Base-by-base conservation (phyloP, 2,113 vertebrate species). In the Phylloscopus trochilus region DNA sequence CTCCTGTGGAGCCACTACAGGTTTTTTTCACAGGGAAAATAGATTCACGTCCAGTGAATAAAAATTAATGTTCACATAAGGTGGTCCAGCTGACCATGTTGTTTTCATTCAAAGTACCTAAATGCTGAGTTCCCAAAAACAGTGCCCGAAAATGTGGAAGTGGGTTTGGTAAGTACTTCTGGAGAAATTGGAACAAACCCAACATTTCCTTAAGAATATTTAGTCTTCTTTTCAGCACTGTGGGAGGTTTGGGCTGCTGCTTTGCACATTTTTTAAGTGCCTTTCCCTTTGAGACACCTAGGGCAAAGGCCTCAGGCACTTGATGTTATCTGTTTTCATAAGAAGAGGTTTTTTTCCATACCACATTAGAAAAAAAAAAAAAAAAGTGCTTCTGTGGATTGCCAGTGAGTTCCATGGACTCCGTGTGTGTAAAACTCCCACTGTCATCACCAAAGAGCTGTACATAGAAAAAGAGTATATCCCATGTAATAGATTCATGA, bases 191-290 rank as follows among this genome's bases (percentile, higher is more conserved):
- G 92, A 97, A 68, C 60, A 82, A 93, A 62, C 49, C 90, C 95
- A 90, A 72, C 18, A 2, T 89, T 96, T 95, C 83, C 91, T 52
- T 89, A 84, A 75, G 92, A 96, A 79, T 95, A 95, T 93, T 97
- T 94, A 95, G 88, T 94, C 93, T 94, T 90, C 92, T 94, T 95
- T 94, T 96, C 94, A 90, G 92, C 96, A 89, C 92, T 60, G 93
- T 96, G 94, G 95, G 95, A 96, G 95, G 95, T 97, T 97, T 96
- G 76, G 53, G 30, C 60, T 94, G 93, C 85, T 92, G 83, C n/a
- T 96, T 94, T 93, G 93, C 90, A 95, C 94, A 96, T 96, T 97
- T 96, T 97, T 93, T 28, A 90, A 95, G 90, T 92, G 79, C 86
- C 53, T 96, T 96, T 96, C 77, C 83, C 92, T 92, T 89, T 82